Evolutionary conservation across 1,140 invertebrate genomes (phyloP).

Genomic region (Trichomalopsis sarcophagae): DNA sequence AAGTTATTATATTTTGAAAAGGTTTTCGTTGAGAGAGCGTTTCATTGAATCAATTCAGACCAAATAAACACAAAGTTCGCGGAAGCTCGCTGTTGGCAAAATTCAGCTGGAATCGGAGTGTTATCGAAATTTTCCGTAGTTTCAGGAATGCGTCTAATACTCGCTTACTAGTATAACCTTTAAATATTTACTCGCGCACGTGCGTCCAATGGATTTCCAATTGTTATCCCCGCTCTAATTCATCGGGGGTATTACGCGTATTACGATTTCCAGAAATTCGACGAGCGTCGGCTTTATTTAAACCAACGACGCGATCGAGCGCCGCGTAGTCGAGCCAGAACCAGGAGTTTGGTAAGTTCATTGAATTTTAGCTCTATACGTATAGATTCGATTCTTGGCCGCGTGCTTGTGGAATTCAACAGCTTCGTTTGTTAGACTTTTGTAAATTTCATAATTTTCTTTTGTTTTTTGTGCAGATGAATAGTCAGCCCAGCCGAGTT

Average conservation of each 20-base stretch:
- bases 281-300: constrained; percentile 13
- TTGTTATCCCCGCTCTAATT: background rate
- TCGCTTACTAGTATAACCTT: too few relatives aligned
- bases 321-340: background rate
- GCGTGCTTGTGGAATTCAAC: too few relatives aligned
- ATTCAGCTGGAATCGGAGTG: too few relatives aligned
- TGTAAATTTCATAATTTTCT: background rate
- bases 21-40: too few relatives aligned
- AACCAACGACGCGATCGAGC: background rate
- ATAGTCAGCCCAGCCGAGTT: background rate
- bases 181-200: background rate
- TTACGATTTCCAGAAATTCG: background rate
- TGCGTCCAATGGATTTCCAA: background rate
- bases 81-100: too few relatives aligned
- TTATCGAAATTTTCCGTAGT: too few relatives aligned
- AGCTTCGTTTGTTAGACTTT: too few relatives aligned
- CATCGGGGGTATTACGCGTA: too few relatives aligned
- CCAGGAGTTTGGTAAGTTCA: background rate
- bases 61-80: too few relatives aligned
- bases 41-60: too few relatives aligned
- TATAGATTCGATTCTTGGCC: background rate
- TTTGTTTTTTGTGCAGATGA: background rate
- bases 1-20: too few relatives aligned
- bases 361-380: background rate
- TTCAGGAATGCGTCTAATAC: too few relatives aligned